Evolutionary conservation across 2,113 vertebrate species (phyloP), one percentile per base, ranked within the genome.

Genomic region (Cheilinus undulatus): DNA sequence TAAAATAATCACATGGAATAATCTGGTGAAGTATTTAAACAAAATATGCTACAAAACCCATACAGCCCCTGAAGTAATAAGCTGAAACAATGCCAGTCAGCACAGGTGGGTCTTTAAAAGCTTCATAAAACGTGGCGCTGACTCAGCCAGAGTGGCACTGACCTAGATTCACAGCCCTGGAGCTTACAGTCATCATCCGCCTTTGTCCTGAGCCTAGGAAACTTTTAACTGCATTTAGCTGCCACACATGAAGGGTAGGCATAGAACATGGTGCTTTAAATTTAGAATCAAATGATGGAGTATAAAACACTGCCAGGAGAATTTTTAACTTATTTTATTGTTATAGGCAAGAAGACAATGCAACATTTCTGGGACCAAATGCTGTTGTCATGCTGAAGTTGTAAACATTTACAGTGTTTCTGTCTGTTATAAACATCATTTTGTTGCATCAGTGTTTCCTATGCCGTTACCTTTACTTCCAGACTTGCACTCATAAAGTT

Each of bases 81-180:
- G 19, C 14, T 32, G 3, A 23, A n/a, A 40, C 62, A 15, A 54
- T 17, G n/a, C 23, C 42, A 40, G 3, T 57, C 12, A 10, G 42
- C 15, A 20, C 45, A 65, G 26, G 51, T 34, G 26, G 57, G 3
- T 23, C 62, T 70, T 60, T 49, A 53, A 58, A 74, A 22, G 26
- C 19, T 56, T 62, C 23, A 23, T 48, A 48, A 30, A 46, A 30
- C 23, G 20, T 48, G 28, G 42, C 14, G 5, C 36, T 59, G 56
- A 26, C 36, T 46, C 19, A 61, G 24, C 15, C 7, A 7, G 15
- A 58, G 73, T 38, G 23, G 73, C 20, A 17, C 53, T 80, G 66
- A 75, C 60, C 78, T 54, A 58, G 38, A 34, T 75, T 59, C 59
- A 65, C 42, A n/a, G 28, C 23, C 12, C 46, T 73, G 50, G 24